Percentiles rank a stretch among this genome's conserved stretches.
phyloP scores from a whole-genome alignment of 64 coral and sea anemone genomes.

The Montipora sp. region DNA sequence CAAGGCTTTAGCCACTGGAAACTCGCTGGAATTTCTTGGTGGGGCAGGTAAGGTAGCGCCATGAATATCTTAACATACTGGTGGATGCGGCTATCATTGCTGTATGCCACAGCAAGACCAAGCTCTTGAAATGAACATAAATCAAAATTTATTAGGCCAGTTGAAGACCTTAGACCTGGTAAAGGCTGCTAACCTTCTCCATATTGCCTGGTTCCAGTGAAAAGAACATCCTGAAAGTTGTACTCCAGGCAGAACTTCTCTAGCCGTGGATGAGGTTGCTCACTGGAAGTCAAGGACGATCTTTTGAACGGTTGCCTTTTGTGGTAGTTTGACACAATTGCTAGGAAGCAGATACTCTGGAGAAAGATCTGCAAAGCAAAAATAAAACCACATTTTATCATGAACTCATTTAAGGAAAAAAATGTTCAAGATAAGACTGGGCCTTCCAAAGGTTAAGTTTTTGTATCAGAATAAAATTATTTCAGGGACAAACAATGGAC shows the following conservation, averaged over 20 bases:
- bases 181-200: neutral
- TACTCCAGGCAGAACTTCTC: neutral
- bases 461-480: neutral
- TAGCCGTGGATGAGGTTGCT: too few species aligned
- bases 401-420: too few species aligned
- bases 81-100: constrained; percentile 2
- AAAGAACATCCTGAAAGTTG: constrained; percentile 8
- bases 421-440: neutral
- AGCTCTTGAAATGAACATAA: neutral
- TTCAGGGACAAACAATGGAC: neutral
- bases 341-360: neutral
- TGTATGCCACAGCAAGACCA: constrained; percentile 29
- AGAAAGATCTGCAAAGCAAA: too few species aligned
- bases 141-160: too few species aligned
- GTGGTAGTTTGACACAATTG: neutral
- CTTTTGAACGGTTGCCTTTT: too few species aligned
- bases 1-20: neutral
- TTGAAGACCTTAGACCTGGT: too few species aligned
- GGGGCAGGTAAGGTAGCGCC: constrained; percentile 45
- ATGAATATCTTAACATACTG: neutral
- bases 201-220: neutral
- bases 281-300: too few species aligned
- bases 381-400: too few species aligned
- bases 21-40: neutral
- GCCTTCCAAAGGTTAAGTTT: neutral